Base-by-base conservation (phyloP, 1,140 invertebrate species). In the Apocrypta bakeri region DNA sequence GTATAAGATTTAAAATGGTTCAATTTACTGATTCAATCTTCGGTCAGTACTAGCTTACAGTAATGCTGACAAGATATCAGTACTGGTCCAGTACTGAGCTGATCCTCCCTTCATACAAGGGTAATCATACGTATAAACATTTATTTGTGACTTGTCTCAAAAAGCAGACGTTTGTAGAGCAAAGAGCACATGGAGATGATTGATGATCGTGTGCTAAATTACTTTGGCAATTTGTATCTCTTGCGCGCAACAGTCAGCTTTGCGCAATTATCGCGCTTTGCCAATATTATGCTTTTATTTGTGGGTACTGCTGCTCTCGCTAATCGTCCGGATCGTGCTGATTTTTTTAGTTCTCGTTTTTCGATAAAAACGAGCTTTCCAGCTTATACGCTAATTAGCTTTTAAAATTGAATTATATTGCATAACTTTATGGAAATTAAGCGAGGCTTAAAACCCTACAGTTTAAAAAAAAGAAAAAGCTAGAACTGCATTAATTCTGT, bases 161-260 rank as follows among this genome's bases (percentile, higher is more conserved):
- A 56, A 56, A 56, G 48, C 4, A 42, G 11, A 42, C 14, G 12
- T 2, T 61, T 17, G 14, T 2, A 0, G 25, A 12, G 66, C 66
- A 7, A 69, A 33, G 29, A 33, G 14, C 64, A 4, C 0, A 37
- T 17, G n/a, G 21, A n/a, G 9, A 42, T 73, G 71, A 73, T 73
- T 73, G 71, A 73, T 73, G 37, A 31, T 24, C 8, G 21, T 17
- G 33, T 12, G 25, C 24, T 42, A 42, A 73, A 73, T 73, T 73
- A 73, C 71, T 48, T 48, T 73, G 71, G 71, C 37, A 42, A 73
- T 73, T 73, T 73, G 71, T 37, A 73, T 73, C 69, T 17, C 2
- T 40, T 8, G 66, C n/a, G 25, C 9, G 68, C 69, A 31, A 17
- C 69, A 14, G 69, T 37, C 8, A 25, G 69, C 33, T 9, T 72